phyloP scores from a whole-genome alignment of 2,888 invertebrate genomes.

The Miltochrista miniata region DNA sequence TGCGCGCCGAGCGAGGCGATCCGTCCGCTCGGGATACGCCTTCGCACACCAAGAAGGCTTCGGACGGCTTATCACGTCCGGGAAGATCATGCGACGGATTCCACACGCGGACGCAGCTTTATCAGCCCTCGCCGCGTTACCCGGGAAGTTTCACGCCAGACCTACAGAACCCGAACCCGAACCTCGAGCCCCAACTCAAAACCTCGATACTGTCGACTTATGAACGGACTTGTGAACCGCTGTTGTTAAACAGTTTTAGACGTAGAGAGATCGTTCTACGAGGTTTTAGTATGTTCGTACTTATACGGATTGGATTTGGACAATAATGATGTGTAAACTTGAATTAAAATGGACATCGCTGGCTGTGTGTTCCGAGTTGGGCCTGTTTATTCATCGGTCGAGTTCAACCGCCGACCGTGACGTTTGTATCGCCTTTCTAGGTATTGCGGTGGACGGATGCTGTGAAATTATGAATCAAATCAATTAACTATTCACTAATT shows the following conservation, averaged over 20 bases:
- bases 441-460: too few relatives aligned
- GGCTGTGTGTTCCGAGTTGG: too few relatives aligned
- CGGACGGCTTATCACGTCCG: constrained; percentile 94
- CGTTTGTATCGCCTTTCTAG: too few relatives aligned
- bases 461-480: too few relatives aligned
- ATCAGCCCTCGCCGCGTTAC: constrained; percentile 83
- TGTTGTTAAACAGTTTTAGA: neutral
- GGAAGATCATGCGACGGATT: constrained; percentile 95
- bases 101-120: constrained; percentile 91
- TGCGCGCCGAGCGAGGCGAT: constrained; percentile 93
- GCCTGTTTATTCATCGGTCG: too few relatives aligned
- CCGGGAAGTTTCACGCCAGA: constrained; percentile 86
- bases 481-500: too few relatives aligned
- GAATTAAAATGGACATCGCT: too few relatives aligned
- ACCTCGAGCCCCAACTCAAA: constrained; percentile 87
- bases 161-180: constrained; percentile 82
- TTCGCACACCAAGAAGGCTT: constrained; percentile 94
- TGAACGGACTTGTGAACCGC: constrained; percentile 62
- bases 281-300: too few relatives aligned
- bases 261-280: too few relatives aligned
- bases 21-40: constrained; percentile 97
- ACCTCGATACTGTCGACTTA: constrained; percentile 89
- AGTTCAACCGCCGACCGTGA: too few relatives aligned
- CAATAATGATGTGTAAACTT: too few relatives aligned
- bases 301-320: too few relatives aligned